Percentiles rank a stretch among this genome's conserved stretches.
Evolutionary conservation across 2,113 vertebrate genomes (phyloP).

Genomic region (Burhinus bistriatus): DNA sequence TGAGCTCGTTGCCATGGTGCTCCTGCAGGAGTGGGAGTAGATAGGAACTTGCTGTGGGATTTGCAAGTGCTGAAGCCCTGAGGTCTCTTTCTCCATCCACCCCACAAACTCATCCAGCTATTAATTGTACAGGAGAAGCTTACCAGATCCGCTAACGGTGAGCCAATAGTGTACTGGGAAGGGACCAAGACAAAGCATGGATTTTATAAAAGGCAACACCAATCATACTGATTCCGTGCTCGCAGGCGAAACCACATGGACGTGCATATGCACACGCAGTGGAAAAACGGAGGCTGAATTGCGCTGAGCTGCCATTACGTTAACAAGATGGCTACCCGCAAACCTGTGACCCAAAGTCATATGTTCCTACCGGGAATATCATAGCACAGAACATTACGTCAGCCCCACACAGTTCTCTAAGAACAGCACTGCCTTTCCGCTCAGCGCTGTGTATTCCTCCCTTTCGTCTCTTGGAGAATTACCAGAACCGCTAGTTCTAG

Average conservation of each 20-base stretch:
- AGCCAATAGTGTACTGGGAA: constrained; percentile 13
- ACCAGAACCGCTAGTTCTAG: constrained; percentile 31
- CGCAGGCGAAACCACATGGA: neutral
- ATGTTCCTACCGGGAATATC: constrained; percentile 55
- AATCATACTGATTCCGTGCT: accelerated
- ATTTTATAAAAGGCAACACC: neutral
- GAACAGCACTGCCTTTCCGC: constrained; percentile 16
- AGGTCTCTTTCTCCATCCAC: constrained; percentile 43
- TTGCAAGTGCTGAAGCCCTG: constrained; percentile 17
- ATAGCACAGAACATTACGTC: neutral
- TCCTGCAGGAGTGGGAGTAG: constrained; percentile 54
- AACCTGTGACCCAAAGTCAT: constrained; percentile 19
- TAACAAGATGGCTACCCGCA: constrained; percentile 2
- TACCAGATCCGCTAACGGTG: neutral
- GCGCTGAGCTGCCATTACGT: neutral
- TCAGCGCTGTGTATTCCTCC: neutral
- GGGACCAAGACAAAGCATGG: neutral
- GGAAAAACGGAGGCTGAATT: neutral
- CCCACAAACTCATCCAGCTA: neutral
- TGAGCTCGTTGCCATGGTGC: constrained; percentile 48
- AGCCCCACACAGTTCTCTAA: neutral
- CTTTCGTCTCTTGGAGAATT: constrained; percentile 35
- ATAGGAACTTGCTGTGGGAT: constrained; percentile 41
- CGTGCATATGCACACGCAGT: neutral
- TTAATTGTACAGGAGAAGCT: neutral